Evolutionary conservation across 2,888 invertebrate species (phyloP), one percentile per base, ranked within the genome.

Genomic region (Scaptomyza flava): DNA sequence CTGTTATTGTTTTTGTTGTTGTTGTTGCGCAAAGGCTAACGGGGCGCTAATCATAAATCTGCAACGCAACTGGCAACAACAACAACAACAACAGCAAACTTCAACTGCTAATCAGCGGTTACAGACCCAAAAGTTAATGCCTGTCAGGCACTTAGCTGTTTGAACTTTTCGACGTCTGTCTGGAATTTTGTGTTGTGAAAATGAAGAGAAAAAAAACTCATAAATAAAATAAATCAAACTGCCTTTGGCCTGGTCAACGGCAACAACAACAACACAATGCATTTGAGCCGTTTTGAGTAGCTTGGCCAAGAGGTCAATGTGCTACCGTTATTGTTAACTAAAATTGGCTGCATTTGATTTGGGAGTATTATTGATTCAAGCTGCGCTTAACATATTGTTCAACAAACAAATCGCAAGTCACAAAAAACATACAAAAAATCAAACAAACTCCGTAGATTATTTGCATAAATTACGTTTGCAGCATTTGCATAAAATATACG

Each of bases 11-110:
- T 42, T 23, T 23, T 23, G 34, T 30, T 43, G 34, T 36, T 60
- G 46, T 33, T 60, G 41, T 59, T 59, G 64, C 50, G 54, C 52
- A 62, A 41, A 75, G 66, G 62, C 71, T 63, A 78, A 68, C 75
- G 60, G 75, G 82, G 82, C 79, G 84, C 81, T 82, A 82, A 82
- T 82, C 82, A 82, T 87, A 82, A 82, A 87, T 82, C 82, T 85
- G 83, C 79, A 81, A 81, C 79, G 87, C 87, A 82, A 68, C 72
- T 68, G 56, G 48, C 67, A 68, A 34, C 60, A 46, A 42, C 31
- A 61, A 58, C 17, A 62, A 50, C 31, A 71, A 41, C 52, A 61
- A 47, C 23, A 27, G 27, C 27, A 36, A 42, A 54, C 60, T 33
- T 51, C 45, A 65, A 57, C 67, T 50, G 67, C 87, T 84, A 84